Evolutionary conservation across 2,113 vertebrate genomes (phyloP).

Genomic region (Falco punctatus): DNA sequence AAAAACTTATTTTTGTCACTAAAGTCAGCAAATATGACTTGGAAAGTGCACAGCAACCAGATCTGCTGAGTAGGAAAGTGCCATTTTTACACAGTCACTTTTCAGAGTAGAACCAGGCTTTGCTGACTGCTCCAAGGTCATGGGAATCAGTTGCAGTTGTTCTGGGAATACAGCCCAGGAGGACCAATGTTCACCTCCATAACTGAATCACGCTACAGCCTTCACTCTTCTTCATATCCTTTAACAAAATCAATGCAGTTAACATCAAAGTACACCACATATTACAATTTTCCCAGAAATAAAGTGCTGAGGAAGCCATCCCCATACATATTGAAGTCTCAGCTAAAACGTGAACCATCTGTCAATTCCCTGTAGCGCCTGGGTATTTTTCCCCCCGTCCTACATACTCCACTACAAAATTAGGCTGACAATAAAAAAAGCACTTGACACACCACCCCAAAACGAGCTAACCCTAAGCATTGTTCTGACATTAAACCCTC

Average conservation of each 20-base stretch:
- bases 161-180: slow-evolving; percentile 22
- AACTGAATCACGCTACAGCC: neutral
- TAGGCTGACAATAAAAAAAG: neutral
- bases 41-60: neutral
- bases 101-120: neutral
- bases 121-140: slow-evolving; percentile 52
- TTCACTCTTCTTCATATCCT: neutral
- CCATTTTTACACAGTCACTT: slow-evolving; percentile 44
- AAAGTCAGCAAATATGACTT: slow-evolving; percentile 59
- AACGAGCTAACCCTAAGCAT: neutral
- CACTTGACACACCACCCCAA: neutral
- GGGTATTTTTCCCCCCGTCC: neutral
- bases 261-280: neutral
- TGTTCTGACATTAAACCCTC: neutral
- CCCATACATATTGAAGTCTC: neutral
- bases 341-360: slow-evolving; percentile 58
- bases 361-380: neutral
- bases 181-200: neutral
- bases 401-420: slow-evolving; percentile 37
- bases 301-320: slow-evolving; percentile 10
- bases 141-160: neutral
- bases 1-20: slow-evolving; percentile 45
- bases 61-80: slow-evolving; percentile 64
- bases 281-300: slow-evolving; percentile 2
- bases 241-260: neutral